Evolutionary conservation across 2,888 invertebrate species (phyloP).

Genomic region (Portevinia maculata): DNA sequence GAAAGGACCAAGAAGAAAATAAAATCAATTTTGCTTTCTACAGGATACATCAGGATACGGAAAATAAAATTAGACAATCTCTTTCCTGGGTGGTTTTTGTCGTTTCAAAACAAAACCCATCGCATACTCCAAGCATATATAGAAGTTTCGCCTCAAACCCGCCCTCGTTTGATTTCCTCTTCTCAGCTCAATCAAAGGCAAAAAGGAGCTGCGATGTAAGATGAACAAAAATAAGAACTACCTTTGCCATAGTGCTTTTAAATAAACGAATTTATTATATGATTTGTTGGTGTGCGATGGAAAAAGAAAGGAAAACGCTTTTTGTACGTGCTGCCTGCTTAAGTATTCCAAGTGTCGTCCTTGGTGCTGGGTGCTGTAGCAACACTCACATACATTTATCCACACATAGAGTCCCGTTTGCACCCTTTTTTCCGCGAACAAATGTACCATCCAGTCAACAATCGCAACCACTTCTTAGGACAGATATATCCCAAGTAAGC

Average conservation of each 20-base stretch:
- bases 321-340: constrained; percentile 5
- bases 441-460: constrained; percentile 39
- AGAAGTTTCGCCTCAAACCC: background rate
- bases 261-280: constrained; percentile 32
- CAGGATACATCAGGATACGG: constrained; percentile 26
- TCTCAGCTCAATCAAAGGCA: constrained; percentile 34
- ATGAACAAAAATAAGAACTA: constrained; percentile 21
- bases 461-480: constrained; percentile 42
- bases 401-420: constrained; percentile 3
- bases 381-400: background rate
- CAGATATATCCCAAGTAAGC: background rate
- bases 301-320: constrained; percentile 4
- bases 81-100: constrained; percentile 47
- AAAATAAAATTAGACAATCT: constrained; percentile 50
- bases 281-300: constrained; percentile 13
- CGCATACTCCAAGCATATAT: background rate
- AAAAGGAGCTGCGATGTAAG: background rate
- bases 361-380: background rate
- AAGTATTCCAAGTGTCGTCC: constrained; percentile 1
- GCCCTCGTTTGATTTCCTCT: background rate
- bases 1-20: constrained; percentile 14
- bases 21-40: constrained; percentile 49
- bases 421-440: constrained; percentile 49
- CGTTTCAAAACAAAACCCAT: constrained; percentile 25
- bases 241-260: constrained; percentile 13